These are phyloP conservation scores for Temnothorax nylanderi DNA, from an alignment of 1,140 invertebrate genomes.

Conservation along the genomic window DNA sequence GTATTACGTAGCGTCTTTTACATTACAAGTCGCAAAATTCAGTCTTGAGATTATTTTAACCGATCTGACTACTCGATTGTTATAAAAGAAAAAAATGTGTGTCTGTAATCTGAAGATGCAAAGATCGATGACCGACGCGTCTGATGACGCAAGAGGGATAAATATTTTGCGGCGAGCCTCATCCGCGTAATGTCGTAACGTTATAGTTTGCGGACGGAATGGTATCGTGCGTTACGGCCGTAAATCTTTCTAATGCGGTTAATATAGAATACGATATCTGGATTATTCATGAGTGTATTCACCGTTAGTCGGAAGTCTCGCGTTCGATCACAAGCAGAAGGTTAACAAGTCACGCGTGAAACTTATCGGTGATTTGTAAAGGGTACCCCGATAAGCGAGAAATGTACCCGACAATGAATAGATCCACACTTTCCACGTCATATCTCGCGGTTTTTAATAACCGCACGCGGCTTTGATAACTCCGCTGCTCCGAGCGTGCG, in stretches of 20 bases:
- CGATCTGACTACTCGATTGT: background rate
- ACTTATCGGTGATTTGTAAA: constrained; percentile 7
- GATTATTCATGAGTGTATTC: constrained; percentile 40
- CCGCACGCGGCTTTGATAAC: background rate
- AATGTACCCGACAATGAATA: background rate
- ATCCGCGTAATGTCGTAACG: background rate
- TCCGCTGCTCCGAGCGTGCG: too few species aligned
- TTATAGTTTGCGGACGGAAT: constrained; percentile 9
- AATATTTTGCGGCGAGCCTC: constrained; percentile 7
- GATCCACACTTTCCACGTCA: background rate
- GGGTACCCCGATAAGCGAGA: constrained; percentile 19
- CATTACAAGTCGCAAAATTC: background rate
- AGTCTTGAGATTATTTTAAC: background rate
- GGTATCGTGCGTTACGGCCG: background rate
- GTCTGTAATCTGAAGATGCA: background rate
- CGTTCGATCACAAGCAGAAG: constrained; percentile 7
- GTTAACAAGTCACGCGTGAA: constrained; percentile 50
- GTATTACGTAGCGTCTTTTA: background rate
- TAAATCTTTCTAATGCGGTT: constrained; percentile 30
- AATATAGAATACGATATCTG: constrained; percentile 30
- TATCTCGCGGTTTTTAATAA: constrained; percentile 23
- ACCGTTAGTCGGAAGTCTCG: constrained; percentile 50
- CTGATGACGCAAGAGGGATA: background rate
- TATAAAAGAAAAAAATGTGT: background rate
- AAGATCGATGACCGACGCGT: background rate